Conservation (phyloP, 2,797 vertebrate species). For the Poeciliopsis presidionis region DNA sequence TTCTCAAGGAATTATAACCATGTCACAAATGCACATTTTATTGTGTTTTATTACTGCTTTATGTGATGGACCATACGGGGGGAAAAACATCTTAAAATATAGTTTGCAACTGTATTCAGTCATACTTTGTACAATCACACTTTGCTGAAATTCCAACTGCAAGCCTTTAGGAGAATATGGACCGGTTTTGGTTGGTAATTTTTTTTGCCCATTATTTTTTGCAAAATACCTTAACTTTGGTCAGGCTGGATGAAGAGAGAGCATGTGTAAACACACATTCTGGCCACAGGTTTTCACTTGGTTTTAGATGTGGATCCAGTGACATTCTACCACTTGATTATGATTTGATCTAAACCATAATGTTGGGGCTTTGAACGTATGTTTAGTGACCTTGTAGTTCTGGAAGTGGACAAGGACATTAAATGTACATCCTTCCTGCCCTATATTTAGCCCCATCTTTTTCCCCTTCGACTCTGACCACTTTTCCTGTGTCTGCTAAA, state of each 20-base stretch:
- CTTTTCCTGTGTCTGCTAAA: neutral
- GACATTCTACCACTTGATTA: neutral
- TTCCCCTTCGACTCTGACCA: neutral
- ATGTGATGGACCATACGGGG: neutral
- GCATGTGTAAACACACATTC: neutral
- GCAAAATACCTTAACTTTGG: neutral
- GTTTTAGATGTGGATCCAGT: neutral
- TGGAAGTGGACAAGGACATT: neutral
- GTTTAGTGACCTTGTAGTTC: neutral
- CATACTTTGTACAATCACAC: neutral
- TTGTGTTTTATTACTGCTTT: neutral
- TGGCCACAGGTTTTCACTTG: neutral
- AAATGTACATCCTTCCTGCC: neutral
- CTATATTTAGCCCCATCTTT: neutral
- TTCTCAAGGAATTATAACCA: constrained; percentile 14
- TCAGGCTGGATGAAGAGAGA: neutral
- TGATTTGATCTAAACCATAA: neutral
- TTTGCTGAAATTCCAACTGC: neutral
- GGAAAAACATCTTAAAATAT: neutral
- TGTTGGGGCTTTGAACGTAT: neutral
- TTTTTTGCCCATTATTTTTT: neutral
- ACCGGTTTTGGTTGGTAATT: neutral
- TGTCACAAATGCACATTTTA: neutral
- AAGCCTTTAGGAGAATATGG: neutral
- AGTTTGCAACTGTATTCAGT: neutral